A percentile compares a stretch with the other conserved stretches of the same genome.
Conservation (phyloP, 1,140 invertebrate species). For the Carcinoscorpius rotundicauda region DNA sequence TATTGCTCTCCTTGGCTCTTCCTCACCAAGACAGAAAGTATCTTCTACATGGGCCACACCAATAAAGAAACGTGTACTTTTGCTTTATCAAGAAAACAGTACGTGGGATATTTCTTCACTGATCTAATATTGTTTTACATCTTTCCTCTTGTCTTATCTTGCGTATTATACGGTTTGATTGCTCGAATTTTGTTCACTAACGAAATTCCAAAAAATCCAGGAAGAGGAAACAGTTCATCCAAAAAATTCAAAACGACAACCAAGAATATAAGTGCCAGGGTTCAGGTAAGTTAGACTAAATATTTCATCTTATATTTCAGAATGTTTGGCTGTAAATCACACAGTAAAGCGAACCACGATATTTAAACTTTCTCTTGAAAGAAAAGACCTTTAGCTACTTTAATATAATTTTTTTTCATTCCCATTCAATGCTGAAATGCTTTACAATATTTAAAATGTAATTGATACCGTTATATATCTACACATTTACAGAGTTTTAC, state of each 20-base stretch:
- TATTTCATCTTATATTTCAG: too few relatives aligned
- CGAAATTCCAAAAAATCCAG: constrained; percentile 25
- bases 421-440: too few relatives aligned
- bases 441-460: too few relatives aligned
- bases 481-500: too few relatives aligned
- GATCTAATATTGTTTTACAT: constrained; percentile 49
- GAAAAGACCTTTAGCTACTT: too few relatives aligned
- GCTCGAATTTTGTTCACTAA: constrained; percentile 41
- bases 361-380: too few relatives aligned
- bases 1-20: constrained; percentile 44
- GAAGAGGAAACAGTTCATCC: constrained; percentile 1
- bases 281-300: constrained; percentile 1
- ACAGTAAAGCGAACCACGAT: too few relatives aligned
- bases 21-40: constrained; percentile 33
- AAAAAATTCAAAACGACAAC: background rate
- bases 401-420: too few relatives aligned
- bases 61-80: constrained; percentile 38
- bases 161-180: constrained; percentile 44
- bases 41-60: constrained; percentile 31
- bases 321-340: too few relatives aligned
- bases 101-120: constrained; percentile 43
- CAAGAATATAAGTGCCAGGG: background rate
- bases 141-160: constrained; percentile 42
- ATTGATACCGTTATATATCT: too few relatives aligned
- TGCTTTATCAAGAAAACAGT: constrained; percentile 38